Evolutionary conservation across 1,140 invertebrate genomes (phyloP).

Genomic region (Rhysida immarginata): DNA sequence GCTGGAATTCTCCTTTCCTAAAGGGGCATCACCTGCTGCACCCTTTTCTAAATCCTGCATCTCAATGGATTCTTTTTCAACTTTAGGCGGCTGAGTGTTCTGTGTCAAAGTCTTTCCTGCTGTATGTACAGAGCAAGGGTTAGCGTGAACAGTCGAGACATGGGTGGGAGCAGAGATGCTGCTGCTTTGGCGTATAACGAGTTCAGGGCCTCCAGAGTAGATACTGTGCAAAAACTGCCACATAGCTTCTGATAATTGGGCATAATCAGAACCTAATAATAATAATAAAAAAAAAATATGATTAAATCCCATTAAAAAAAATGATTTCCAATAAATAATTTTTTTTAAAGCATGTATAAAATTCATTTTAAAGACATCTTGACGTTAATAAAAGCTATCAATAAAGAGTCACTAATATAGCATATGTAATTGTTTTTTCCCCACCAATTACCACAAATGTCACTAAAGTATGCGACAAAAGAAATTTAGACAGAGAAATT

Average conservation of each 20-base stretch:
- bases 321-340: no score
- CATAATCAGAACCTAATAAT: constrained; percentile 52
- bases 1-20: no score
- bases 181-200: constrained; percentile 33
- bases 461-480: no score
- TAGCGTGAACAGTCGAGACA: background rate
- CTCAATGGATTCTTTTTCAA: background rate
- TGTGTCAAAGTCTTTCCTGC: background rate
- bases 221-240: constrained; percentile 71
- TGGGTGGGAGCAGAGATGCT: background rate
- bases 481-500: no score
- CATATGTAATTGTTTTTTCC: no score
- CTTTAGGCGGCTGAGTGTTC: background rate
- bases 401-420: no score
- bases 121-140: background rate
- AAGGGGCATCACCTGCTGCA: background rate
- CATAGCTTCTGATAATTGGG: constrained; percentile 62
- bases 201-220: constrained; percentile 74
- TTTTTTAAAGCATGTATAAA: no score
- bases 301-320: no score
- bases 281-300: background rate
- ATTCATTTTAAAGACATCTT: no score
- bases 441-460: no score
- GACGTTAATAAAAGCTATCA: no score
- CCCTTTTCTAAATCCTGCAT: background rate